Percentiles rank a stretch among this genome's conserved stretches.
Evolutionary conservation across 1,140 invertebrate species (phyloP).

Genomic region (Metopolophium dirhodum): DNA sequence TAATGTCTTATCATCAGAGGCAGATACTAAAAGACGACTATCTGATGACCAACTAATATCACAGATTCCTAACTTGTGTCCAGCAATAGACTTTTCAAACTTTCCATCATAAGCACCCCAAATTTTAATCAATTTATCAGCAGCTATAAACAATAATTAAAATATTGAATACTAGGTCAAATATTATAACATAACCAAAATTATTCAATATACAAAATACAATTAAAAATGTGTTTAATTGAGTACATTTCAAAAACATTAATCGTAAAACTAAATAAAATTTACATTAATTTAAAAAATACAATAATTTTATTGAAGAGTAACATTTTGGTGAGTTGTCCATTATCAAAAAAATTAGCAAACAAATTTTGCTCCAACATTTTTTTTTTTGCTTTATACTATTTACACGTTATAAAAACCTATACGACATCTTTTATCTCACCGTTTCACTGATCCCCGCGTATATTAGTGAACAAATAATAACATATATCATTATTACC

Average conservation of each 20-base stretch:
- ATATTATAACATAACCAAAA: constrained; percentile 8
- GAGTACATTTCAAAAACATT: neutral
- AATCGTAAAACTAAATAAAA: neutral
- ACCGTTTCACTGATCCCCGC: neutral
- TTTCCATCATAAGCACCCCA: constrained; percentile 99
- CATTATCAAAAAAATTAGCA: neutral
- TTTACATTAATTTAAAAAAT: neutral
- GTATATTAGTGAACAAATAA: neutral
- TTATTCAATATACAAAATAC: neutral
- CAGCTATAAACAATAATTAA: constrained; percentile 67
- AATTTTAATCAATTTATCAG: constrained; percentile 98
- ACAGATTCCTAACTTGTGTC: constrained; percentile 98
- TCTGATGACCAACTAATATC: constrained; percentile 99
- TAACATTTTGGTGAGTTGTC: neutral
- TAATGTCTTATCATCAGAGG: constrained; percentile 99
- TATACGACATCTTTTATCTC: neutral
- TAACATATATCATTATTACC: neutral
- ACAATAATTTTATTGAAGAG: neutral
- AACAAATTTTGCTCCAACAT: no score
- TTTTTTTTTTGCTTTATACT: no score
- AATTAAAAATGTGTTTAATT: neutral
- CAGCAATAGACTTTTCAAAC: constrained; percentile 97
- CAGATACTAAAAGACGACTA: constrained; percentile 92
- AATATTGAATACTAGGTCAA: constrained; percentile 24
- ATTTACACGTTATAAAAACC: neutral